phyloP scores from a whole-genome alignment of 2,797 vertebrate genomes.

The Mormyrops boulengeri region DNA sequence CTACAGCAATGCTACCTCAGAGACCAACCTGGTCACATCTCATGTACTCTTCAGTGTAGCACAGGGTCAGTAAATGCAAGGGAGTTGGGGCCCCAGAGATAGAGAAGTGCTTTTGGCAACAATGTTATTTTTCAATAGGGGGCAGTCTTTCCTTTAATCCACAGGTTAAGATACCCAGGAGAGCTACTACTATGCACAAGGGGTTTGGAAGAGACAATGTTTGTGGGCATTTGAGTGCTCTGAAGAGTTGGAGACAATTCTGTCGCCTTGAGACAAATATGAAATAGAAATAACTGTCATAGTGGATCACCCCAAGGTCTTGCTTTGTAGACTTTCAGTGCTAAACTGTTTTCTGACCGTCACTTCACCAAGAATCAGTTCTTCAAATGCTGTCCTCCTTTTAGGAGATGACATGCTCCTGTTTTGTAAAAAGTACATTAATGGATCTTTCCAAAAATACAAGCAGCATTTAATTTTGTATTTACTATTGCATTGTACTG shows the following conservation, averaged over 20 bases:
- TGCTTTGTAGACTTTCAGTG: not conserved
- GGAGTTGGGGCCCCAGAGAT: slow-evolving; percentile 24
- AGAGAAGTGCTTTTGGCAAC: slow-evolving; percentile 33
- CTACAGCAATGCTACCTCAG: slow-evolving; percentile 36
- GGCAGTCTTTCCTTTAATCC: slow-evolving; percentile 45
- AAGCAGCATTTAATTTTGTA: not conserved
- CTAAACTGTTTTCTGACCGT: not conserved
- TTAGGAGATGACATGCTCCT: not conserved
- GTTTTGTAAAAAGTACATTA: not conserved
- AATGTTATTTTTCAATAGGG: slow-evolving; percentile 42
- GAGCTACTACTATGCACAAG: not conserved
- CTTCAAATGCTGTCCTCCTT: not conserved
- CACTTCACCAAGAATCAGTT: not conserved
- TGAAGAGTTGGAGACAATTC: not conserved
- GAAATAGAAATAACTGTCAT: not conserved
- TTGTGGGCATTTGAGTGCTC: not conserved
- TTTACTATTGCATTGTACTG: not conserved
- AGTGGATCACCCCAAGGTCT: not conserved
- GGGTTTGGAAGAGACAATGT: not conserved
- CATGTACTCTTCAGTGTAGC: slow-evolving; percentile 36
- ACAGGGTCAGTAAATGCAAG: slow-evolving; percentile 22
- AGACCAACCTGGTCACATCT: slow-evolving; percentile 46
- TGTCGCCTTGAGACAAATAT: slow-evolving; percentile 3
- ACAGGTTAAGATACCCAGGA: slow-evolving; percentile 26
- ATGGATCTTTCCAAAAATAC: not conserved